Evolutionary conservation across 1,140 invertebrate species (phyloP), one percentile per base, ranked within the genome.

Genomic region (Macrocentrus cingulum): DNA sequence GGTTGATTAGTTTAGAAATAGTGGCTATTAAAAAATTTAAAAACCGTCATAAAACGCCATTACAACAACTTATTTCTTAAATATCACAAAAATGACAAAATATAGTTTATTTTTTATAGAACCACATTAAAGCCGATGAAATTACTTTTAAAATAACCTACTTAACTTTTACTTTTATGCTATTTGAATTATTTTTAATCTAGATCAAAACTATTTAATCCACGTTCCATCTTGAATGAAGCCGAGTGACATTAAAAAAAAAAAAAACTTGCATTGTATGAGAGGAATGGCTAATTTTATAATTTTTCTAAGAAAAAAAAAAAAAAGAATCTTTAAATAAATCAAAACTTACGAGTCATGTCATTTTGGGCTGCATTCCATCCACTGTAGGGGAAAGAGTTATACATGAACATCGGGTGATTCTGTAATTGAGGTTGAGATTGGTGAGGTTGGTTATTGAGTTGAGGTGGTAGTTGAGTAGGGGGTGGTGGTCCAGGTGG

Each of bases 401-500:
- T 72, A 15, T 73, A 77, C 56, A 70, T 61, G 7, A 69, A 63
- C 29, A 60, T 34, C 20, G 69, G 64, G 37, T 82, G 81, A 57
- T 77, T 70, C 36, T 71, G 68, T n/a, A 69, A 64, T 55, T 70
- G 70, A 66, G 75, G 75, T 63, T 73, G 74, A 61, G 68, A 56
- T 62, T 82, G 82, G 58, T 73, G 74, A 61, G 68, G 57, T 62
- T 82, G 82, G 58, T 70, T 68, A 60, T 76, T 76, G 34, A 77
- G 74, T 60, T 81, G 80, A 16, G 75, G 61, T 55, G 72, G 70
- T 75, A 80, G 73, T 74, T 66, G 80, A 65, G 61, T 73, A 60
- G 72, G 80, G 68, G 77, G 77, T 54, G 77, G 78, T 57, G 77
- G 76, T 54, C 76, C 77, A 50, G 78, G 78, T 20, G 78, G 78